Conservation (phyloP, 1,140 invertebrate genomes). For the Sipha flava region DNA sequence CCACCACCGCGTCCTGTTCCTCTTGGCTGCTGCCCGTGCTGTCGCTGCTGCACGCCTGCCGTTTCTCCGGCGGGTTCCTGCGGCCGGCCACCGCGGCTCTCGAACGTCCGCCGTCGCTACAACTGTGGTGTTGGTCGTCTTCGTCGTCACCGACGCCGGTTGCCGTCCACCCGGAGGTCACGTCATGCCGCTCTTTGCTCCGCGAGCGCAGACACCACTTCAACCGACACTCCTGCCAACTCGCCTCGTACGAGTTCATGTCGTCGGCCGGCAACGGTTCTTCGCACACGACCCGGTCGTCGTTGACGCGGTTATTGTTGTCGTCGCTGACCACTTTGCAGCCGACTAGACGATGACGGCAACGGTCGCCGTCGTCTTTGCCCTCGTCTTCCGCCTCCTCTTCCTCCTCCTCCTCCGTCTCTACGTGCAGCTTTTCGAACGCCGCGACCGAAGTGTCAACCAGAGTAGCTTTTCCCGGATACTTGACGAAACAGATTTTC, state of each 20-base stretch:
- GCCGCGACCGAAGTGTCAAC: not conserved
- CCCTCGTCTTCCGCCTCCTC: not conserved
- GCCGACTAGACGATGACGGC: not conserved
- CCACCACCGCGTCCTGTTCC: not conserved
- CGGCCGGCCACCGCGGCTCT: not conserved
- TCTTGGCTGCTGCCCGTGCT: constrained; percentile 14
- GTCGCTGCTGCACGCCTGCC: constrained; percentile 8
- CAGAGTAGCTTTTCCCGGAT: constrained; percentile 13
- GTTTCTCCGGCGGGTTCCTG: constrained; percentile 5
- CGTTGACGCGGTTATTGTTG: not conserved
- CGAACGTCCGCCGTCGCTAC: not conserved
- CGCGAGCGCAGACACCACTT: constrained; percentile 33
- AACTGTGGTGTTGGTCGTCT: not conserved
- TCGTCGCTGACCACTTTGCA: not conserved
- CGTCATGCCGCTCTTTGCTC: not conserved
- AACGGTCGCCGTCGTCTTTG: not conserved
- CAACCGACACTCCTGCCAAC: constrained; percentile 60
- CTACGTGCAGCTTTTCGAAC: not conserved
- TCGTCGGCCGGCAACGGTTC: constrained; percentile 49
- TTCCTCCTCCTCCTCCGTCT: too few species aligned
- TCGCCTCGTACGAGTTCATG: constrained; percentile 69
- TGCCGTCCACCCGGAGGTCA: not conserved
- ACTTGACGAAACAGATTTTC: constrained; percentile 11
- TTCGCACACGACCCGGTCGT: constrained; percentile 24
- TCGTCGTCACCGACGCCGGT: too few species aligned